phyloP scores from a whole-genome alignment of 1,140 invertebrate species.

The Hydropsyche tenuis region DNA sequence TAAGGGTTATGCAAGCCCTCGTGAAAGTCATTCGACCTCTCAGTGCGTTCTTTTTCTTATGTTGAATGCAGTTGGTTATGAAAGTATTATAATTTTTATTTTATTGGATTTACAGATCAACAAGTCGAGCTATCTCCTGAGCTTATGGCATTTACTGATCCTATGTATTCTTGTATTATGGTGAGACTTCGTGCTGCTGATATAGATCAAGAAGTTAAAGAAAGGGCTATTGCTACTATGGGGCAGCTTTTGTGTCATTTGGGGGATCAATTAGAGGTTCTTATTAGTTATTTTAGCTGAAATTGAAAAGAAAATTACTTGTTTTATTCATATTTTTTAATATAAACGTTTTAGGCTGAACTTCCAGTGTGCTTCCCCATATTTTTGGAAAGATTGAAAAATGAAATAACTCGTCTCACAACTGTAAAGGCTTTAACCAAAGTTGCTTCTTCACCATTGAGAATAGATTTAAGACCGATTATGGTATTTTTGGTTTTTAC shows the following conservation, averaged over 20 bases:
- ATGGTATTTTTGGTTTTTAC: constrained; percentile 61
- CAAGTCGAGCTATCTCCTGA: constrained; percentile 65
- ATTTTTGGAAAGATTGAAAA: constrained; percentile 91
- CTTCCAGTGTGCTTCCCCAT: constrained; percentile 88
- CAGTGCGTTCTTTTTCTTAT: constrained; percentile 61
- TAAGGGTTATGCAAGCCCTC: constrained; percentile 91
- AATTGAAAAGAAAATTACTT: constrained; percentile 9
- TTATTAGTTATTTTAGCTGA: neutral
- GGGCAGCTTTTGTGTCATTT: constrained; percentile 93
- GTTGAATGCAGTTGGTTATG: neutral
- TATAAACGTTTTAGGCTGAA: constrained; percentile 67
- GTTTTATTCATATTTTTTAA: neutral
- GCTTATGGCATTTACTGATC: constrained; percentile 77
- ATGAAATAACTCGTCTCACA: constrained; percentile 96
- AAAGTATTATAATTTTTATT: constrained; percentile 9
- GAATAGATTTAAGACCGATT: constrained; percentile 86
- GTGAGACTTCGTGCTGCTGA: constrained; percentile 90
- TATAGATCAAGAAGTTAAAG: constrained; percentile 98
- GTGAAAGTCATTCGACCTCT: constrained; percentile 93
- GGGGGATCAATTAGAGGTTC: constrained; percentile 77
- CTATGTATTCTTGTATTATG: constrained; percentile 87
- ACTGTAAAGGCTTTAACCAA: constrained; percentile 95
- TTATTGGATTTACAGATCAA: constrained; percentile 36
- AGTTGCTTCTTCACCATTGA: constrained; percentile 88
- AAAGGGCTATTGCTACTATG: constrained; percentile 96